Conservation (phyloP, 2,797 vertebrate species). For the Clarias laeviceps region DNA sequence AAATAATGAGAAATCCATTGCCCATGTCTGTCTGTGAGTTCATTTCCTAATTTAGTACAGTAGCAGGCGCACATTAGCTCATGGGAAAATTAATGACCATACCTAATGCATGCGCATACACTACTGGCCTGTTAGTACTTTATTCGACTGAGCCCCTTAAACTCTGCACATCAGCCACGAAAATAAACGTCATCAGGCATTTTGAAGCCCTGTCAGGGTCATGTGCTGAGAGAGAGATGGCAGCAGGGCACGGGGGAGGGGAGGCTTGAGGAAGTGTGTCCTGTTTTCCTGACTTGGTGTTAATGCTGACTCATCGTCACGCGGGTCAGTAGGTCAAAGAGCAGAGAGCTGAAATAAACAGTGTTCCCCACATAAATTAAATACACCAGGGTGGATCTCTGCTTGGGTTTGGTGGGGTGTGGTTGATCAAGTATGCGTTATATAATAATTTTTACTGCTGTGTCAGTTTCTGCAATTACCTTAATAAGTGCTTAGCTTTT, state of each 20-base stretch:
- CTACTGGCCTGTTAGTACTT: not conserved
- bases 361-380: conserved; percentile 17
- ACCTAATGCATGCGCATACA: conserved; percentile 13
- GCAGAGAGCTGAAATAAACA: not conserved
- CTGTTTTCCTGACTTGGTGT: conserved; percentile 21
- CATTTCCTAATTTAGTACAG: conserved; percentile 27
- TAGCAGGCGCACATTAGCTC: not conserved
- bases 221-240: conserved; percentile 24
- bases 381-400: not conserved
- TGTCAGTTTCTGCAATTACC: not conserved
- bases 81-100: not conserved
- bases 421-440: not conserved
- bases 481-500: not conserved
- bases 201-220: not conserved
- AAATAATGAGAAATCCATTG: conserved; percentile 37
- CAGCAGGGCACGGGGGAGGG: not conserved
- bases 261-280: conserved; percentile 14
- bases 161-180: not conserved
- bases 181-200: not conserved
- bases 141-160: not conserved
- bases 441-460: not conserved
- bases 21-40: not conserved
- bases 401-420: not conserved
- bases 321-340: conserved; percentile 29
- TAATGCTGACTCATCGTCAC: conserved; percentile 24